These are phyloP conservation scores for Hypotaenidia okinawae DNA, from an alignment of 2,797 vertebrate species.

Conservation along the genomic window DNA sequence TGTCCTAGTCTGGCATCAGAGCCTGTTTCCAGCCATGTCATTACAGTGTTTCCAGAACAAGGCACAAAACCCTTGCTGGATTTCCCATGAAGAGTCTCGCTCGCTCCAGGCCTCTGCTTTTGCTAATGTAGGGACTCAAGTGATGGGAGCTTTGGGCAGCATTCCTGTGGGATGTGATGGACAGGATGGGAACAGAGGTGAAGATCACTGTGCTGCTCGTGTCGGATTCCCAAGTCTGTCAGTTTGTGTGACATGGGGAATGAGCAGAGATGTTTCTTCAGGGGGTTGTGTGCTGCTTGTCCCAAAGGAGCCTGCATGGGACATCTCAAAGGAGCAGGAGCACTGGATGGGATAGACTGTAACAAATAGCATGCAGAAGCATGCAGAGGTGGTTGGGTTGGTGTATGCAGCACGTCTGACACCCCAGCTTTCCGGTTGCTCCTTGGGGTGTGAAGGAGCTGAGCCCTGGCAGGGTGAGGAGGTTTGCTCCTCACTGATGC, in stretches of 20 bases:
- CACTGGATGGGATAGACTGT: not conserved
- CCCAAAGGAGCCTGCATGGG: not conserved
- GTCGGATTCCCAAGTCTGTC: accelerated
- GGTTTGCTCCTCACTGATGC: not conserved
- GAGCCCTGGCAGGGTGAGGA: not conserved
- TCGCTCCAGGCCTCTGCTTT: not conserved
- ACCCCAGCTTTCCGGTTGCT: not conserved
- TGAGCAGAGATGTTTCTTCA: not conserved
- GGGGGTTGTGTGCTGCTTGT: not conserved
- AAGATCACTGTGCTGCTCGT: accelerated
- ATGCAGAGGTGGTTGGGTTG: not conserved
- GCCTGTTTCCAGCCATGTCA: not conserved
- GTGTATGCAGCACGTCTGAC: not conserved
- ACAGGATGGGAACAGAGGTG: not conserved
- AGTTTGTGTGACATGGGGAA: not conserved
- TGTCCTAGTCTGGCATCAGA: not conserved
- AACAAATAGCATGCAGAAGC: accelerated
- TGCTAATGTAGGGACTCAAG: not conserved
- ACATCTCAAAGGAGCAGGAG: not conserved
- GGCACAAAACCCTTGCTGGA: not conserved
- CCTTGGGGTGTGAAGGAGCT: not conserved
- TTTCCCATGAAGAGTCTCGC: not conserved
- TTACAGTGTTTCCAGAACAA: not conserved
- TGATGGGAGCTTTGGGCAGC: not conserved
- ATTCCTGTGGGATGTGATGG: not conserved